Evolutionary conservation across 2,888 invertebrate species (phyloP).

Genomic region (Archaeoteleia sp.): DNA sequence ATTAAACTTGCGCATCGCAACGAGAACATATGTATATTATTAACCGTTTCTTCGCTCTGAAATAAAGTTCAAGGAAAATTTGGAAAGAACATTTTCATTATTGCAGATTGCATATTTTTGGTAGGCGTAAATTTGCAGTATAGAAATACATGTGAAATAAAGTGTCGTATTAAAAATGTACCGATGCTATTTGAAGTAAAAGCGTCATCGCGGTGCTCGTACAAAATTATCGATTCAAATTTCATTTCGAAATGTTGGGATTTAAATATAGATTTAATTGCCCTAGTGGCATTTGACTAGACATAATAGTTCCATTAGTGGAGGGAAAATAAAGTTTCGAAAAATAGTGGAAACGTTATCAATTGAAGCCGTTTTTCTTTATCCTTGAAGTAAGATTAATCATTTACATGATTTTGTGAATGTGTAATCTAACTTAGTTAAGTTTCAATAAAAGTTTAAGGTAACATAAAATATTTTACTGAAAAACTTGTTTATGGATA

Average conservation of each 20-base stretch:
- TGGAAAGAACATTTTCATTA: not conserved
- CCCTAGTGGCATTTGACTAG: conserved; percentile 64
- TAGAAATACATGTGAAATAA: conserved; percentile 19
- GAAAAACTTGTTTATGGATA: too few relatives aligned
- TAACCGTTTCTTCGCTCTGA: conserved; percentile 1
- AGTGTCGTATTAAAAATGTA: conserved; percentile 14
- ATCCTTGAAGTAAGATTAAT: conserved; percentile 9
- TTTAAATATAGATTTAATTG: conserved; percentile 64
- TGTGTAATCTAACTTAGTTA: too few relatives aligned
- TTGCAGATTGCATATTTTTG: not conserved
- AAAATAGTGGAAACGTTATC: conserved; percentile 18
- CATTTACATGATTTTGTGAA: too few relatives aligned
- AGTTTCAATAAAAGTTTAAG: too few relatives aligned
- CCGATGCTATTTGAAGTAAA: conserved; percentile 17
- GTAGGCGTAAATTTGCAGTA: too few relatives aligned
- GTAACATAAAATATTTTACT: too few relatives aligned
- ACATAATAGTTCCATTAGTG: conserved; percentile 33
- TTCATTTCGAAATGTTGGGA: conserved; percentile 37
- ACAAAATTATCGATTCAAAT: conserved; percentile 10
- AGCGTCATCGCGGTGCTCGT: conserved; percentile 21
- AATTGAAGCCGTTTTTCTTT: conserved; percentile 1
- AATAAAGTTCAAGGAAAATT: not conserved
- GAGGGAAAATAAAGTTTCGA: conserved; percentile 2
- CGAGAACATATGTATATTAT: conserved; percentile 47
- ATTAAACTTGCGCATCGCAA: conserved; percentile 48